Evolutionary conservation across 2,113 vertebrate species (phyloP).

Genomic region (Varanus salvator): DNA sequence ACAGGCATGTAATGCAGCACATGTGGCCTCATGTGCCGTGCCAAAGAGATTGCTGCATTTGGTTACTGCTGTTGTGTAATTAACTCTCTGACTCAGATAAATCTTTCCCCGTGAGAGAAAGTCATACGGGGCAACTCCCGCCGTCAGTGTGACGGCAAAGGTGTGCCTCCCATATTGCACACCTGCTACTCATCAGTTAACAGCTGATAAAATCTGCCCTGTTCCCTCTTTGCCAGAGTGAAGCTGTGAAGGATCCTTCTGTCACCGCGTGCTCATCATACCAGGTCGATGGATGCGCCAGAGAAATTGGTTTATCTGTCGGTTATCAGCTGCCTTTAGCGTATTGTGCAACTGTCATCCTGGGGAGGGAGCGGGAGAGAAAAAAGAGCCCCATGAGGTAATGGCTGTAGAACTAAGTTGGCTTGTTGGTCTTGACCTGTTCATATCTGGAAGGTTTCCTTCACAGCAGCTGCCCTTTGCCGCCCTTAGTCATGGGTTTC

Average conservation of each 20-base stretch:
- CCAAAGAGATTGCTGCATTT: neutral
- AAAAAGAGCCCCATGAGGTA: constrained; percentile 31
- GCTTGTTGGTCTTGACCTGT: constrained; percentile 31
- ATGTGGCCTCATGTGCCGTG: neutral
- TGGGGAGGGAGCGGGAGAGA: constrained; percentile 1
- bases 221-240: constrained; percentile 53
- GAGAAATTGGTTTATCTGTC: constrained; percentile 34
- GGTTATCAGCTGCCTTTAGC: constrained; percentile 53
- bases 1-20: neutral
- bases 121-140: constrained; percentile 52
- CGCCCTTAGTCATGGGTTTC: neutral
- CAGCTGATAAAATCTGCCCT: constrained; percentile 66
- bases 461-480: constrained; percentile 2
- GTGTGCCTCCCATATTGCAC: constrained; percentile 49
- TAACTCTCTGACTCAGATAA: constrained; percentile 50
- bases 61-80: constrained; percentile 58
- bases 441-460: constrained; percentile 12
- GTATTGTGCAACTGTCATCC: constrained; percentile 31
- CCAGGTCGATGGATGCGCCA: constrained; percentile 41
- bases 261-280: constrained; percentile 52
- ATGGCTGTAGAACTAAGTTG: constrained; percentile 45
- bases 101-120: constrained; percentile 58
- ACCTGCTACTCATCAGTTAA: constrained; percentile 68
- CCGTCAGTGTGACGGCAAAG: constrained; percentile 49
- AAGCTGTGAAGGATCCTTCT: constrained; percentile 55